phyloP scores from a whole-genome alignment of 1,140 invertebrate genomes.

The Acromyrmex charruanus region DNA sequence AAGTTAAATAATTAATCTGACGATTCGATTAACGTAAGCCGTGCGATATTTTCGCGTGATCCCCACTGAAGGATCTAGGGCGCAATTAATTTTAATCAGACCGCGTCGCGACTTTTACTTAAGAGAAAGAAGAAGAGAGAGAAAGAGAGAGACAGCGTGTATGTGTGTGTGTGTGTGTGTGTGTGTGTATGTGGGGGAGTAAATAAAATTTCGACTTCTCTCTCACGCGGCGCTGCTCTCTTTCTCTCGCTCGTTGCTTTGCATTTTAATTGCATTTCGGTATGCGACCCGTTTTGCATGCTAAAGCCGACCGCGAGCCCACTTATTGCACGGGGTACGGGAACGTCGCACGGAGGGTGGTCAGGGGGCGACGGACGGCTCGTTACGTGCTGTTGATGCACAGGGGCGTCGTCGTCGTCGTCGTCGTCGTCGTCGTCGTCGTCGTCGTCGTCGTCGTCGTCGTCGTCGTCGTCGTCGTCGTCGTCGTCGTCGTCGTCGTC shows the following conservation, averaged over 20 bases:
- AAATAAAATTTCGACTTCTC: conserved; percentile 44
- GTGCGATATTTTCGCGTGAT: conserved; percentile 32
- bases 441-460: background rate
- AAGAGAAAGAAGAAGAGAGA: background rate
- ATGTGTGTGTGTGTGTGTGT: background rate
- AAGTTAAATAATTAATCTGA: conserved; percentile 57
- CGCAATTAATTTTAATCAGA: conserved; percentile 61
- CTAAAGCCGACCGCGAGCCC: conserved; percentile 38
- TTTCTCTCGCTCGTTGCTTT: conserved; percentile 19
- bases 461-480: background rate
- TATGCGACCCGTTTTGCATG: conserved; percentile 50
- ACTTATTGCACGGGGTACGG: conserved; percentile 26
- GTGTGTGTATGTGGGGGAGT: background rate
- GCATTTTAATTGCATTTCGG: conserved; percentile 61
- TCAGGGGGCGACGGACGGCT: background rate
- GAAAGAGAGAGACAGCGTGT: background rate
- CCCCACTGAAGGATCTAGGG: conserved; percentile 36
- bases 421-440: background rate
- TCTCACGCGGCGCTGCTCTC: background rate
- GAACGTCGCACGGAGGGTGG: background rate
- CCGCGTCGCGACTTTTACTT: conserved; percentile 44
- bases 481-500: background rate
- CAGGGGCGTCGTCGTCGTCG: conserved; percentile 48
- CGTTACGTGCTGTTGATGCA: conserved; percentile 58
- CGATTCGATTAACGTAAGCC: conserved; percentile 57